Evolutionary conservation across 2,888 invertebrate species (phyloP).

Genomic region (Andrena minutula): DNA sequence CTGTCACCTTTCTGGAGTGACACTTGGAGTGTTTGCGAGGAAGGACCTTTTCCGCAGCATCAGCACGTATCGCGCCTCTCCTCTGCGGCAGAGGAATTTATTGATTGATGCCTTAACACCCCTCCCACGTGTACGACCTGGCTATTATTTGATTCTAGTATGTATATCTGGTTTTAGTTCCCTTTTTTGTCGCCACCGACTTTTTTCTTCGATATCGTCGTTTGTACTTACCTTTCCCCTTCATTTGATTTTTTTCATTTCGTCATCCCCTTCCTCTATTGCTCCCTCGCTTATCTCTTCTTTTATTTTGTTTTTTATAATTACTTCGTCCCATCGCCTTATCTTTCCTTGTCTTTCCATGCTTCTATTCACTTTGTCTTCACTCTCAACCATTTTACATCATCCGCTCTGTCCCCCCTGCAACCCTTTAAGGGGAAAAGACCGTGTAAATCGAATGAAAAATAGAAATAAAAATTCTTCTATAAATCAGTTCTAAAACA

Average conservation of each 20-base stretch:
- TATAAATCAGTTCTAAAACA: too few relatives aligned
- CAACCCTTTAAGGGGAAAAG: too few relatives aligned
- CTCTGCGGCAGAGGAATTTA: slow-evolving; percentile 75
- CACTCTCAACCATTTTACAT: not conserved
- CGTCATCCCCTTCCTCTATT: not conserved
- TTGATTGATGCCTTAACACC: slow-evolving; percentile 78
- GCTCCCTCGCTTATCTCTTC: not conserved
- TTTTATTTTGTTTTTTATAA: slow-evolving; percentile 16
- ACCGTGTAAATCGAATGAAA: too few relatives aligned
- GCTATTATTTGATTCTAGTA: slow-evolving; percentile 55
- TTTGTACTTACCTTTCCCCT: not conserved
- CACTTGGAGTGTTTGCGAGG: slow-evolving; percentile 59
- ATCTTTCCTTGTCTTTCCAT: not conserved
- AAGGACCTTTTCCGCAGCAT: slow-evolving; percentile 66
- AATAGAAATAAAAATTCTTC: too few relatives aligned
- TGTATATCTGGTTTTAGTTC: slow-evolving; percentile 42
- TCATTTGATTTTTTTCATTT: not conserved
- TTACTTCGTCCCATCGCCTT: slow-evolving; percentile 16
- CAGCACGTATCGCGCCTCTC: slow-evolving; percentile 70
- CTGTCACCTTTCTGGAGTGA: slow-evolving; percentile 53
- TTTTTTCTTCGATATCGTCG: not conserved
- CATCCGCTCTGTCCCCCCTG: not conserved
- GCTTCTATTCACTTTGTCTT: not conserved
- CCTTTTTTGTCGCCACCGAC: not conserved
- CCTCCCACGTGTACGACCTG: slow-evolving; percentile 64